Evolutionary conservation across 2,888 invertebrate species (phyloP), one percentile per base, ranked within the genome.

Genomic region (Lasiommata megera): DNA sequence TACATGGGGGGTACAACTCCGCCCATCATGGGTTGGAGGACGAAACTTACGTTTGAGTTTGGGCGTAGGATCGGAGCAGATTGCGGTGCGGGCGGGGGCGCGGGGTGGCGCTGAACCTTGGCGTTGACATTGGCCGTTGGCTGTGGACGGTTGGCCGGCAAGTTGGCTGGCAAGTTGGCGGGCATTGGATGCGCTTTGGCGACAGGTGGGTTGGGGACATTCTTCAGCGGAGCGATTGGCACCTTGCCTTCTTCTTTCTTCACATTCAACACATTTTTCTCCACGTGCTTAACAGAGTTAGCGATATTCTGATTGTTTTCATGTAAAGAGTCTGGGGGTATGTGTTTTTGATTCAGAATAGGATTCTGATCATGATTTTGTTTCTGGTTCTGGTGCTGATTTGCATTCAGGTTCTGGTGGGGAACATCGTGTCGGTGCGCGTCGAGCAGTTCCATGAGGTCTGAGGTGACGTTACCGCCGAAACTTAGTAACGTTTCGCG

Each of bases 11-110:
- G 79, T 52, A 75, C n/a, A n/a, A n/a, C 68, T 12, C 76, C 76
- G 6, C 79, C 78, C 77, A 87, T 72, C 36, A 88, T 80, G 0
- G 88, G 88, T 59, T 63, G 63, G 12, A 89, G 74, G 37, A 90
- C 84, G 73, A 80, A 88, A 88, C 89, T 89, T 85, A 89, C 89
- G 76, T 88, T 88, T 61, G 86, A 79, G 68, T 77, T 78, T 38
- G 82, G 80, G 2, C 72, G 70, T 5, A 67, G 11, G 64, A 68
- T 28, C 60, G 67, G 38, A 61, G 67, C 14, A 69, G 65, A 44
- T 40, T 16, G 40, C 72, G 62, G 40, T 69, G 66, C 50, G 69
- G 62, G 54, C 56, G 63, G 53, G 56, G 59, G 53, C 59, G 55
- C 58, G 37, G 61, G 50, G 44, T 59, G 63, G 54, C 36, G 67